Conservation (phyloP, 1,140 invertebrate species). For the Ips typographus region DNA sequence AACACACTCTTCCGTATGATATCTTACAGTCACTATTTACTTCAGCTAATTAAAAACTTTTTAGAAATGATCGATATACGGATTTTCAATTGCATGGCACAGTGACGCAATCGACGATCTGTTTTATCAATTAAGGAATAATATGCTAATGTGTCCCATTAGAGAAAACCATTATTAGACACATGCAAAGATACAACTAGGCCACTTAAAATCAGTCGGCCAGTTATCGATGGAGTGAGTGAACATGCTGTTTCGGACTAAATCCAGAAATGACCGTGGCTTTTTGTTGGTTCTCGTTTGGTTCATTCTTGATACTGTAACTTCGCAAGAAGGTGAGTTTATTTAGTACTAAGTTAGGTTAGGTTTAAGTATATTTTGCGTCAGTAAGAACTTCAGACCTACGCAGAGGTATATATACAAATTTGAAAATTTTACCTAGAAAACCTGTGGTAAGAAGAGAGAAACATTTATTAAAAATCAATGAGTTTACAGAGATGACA, state of each 20-base stretch:
- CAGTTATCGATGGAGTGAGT: slow-evolving; percentile 20
- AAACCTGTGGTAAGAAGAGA: too few species aligned
- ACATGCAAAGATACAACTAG: slow-evolving; percentile 17
- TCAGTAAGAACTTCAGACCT: neutral
- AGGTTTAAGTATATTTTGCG: neutral
- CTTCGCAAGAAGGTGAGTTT: slow-evolving; percentile 23
- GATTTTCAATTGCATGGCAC: too few species aligned
- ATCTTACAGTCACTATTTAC: too few species aligned
- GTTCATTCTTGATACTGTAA: slow-evolving; percentile 11
- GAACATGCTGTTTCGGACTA: slow-evolving; percentile 36
- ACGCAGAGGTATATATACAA: neutral
- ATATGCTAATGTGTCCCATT: slow-evolving; percentile 35
- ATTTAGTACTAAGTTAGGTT: neutral
- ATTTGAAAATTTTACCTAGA: too few species aligned
- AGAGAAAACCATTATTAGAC: slow-evolving; percentile 19
- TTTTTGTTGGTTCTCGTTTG: slow-evolving; percentile 16
- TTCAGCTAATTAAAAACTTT: too few species aligned
- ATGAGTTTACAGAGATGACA: too few species aligned
- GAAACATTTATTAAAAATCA: too few species aligned
- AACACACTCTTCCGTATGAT: too few species aligned
- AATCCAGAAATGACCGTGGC: slow-evolving; percentile 15
- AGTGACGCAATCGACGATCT: neutral
- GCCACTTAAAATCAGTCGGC: slow-evolving; percentile 16
- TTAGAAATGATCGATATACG: too few species aligned
- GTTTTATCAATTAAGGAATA: slow-evolving; percentile 29